Evolutionary conservation across 2,888 invertebrate species (phyloP).

Genomic region (Cremastobaeus sp.): DNA sequence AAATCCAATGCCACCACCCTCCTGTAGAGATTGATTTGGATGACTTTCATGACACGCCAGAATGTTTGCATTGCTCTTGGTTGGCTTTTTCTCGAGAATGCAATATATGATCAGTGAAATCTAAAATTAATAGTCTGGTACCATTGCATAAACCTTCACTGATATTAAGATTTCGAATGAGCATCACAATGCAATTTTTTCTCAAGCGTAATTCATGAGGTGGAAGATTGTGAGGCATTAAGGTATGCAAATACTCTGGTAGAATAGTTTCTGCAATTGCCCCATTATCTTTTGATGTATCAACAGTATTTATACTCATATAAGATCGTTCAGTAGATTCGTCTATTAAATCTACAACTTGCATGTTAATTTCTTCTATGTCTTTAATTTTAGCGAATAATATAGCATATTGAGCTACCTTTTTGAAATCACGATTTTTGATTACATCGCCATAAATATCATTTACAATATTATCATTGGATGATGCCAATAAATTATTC

Average conservation of each 20-base stretch:
- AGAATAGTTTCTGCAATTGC: background rate
- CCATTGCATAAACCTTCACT: background rate
- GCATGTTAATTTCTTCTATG: background rate
- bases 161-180: background rate
- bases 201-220: background rate
- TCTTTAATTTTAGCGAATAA: background rate
- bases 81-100: too few relatives aligned
- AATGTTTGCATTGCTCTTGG: too few relatives aligned
- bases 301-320: background rate
- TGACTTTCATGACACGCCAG: background rate
- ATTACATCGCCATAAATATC: background rate
- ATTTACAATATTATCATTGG: background rate
- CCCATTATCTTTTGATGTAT: background rate
- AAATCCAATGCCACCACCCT: constrained; percentile 43
- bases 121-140: background rate
- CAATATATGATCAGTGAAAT: background rate
- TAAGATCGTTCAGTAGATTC: background rate
- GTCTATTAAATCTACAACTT: background rate
- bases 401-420: background rate
- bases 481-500: background rate
- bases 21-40: constrained; percentile 12
- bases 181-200: background rate
- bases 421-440: background rate
- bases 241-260: background rate
- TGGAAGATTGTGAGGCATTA: background rate